Evolutionary conservation across 1,140 invertebrate genomes (phyloP), one percentile per base, ranked within the genome.

Genomic region (Pseudomyrmex cubaensis): DNA sequence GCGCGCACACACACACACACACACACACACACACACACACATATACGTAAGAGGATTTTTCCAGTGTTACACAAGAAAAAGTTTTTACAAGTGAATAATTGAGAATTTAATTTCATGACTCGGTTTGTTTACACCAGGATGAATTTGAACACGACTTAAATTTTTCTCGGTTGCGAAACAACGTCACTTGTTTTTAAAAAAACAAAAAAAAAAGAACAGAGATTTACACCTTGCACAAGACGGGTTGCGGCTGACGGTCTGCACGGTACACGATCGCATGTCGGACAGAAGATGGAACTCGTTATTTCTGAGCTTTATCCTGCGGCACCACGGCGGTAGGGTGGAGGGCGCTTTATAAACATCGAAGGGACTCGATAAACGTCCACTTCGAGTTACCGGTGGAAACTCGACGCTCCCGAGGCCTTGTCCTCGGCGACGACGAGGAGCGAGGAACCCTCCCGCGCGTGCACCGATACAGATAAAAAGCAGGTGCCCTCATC

Each of bases 261-360:
- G 77, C 61, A 84, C 87, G 22, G 7, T 48, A 61, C 85, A 83
- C 77, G 87, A 88, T 82, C 63, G 73, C 87, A 89, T 89, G 50
- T 66, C 54, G 85, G 73, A 90, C 74, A 88, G 87, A 90, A 91
- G 85, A 92, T 87, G 89, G 54, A 90, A 90, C 88, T 92, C 88
- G 87, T 92, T 92, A 90, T 90, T 88, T 90, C 87, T 63, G 82
- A 89, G 89, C 89, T 92, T 90, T 90, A 89, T 90, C 77, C 54
- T 72, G 75, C 70, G 75, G 84, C 35, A 7, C 0, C 35, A 35
- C 35, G 66, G 83, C 62, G 73, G 74, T 62, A 83, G 76, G 82
- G 77, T 56, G 82, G 73, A 78, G 87, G 86, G 87, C 80, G 88
- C 73, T 89, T 86, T 87, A 82, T 69, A 90, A 86, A 90, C 83